phyloP scores from a whole-genome alignment of 2,113 vertebrate genomes.

The Laticauda colubrina region DNA sequence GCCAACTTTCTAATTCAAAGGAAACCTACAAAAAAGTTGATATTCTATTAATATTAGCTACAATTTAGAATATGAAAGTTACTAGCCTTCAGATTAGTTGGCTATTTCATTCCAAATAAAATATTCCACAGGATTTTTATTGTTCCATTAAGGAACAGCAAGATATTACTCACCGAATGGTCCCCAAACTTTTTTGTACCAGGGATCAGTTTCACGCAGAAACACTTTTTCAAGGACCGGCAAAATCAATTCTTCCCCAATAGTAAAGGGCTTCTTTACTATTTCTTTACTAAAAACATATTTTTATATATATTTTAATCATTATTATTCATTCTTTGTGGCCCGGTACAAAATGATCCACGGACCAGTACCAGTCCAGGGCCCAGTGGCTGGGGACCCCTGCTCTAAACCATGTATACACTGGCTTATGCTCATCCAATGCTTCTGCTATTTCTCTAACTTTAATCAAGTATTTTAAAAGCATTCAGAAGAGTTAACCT shows the following conservation, averaged over 20 bases:
- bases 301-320: no score
- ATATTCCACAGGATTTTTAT: background rate
- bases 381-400: no score
- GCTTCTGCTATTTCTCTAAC: background rate
- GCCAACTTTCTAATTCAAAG: background rate
- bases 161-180: background rate
- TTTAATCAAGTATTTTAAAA: conserved; percentile 16
- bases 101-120: background rate
- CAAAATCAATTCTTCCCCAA: no score
- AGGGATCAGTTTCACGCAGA: no score
- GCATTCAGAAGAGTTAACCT: conserved; percentile 45
- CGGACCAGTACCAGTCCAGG: no score
- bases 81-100: background rate
- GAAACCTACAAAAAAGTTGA: background rate
- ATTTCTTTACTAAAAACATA: no score
- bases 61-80: background rate
- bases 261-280: no score
- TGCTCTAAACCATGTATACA: no score
- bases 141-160: background rate
- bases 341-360: no score
- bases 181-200: no score
- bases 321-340: no score
- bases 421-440: background rate
- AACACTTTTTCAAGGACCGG: no score
- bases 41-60: background rate